Evolutionary conservation across 2,797 vertebrate species (phyloP).

Genomic region (Hemibagrus guttatus): DNA sequence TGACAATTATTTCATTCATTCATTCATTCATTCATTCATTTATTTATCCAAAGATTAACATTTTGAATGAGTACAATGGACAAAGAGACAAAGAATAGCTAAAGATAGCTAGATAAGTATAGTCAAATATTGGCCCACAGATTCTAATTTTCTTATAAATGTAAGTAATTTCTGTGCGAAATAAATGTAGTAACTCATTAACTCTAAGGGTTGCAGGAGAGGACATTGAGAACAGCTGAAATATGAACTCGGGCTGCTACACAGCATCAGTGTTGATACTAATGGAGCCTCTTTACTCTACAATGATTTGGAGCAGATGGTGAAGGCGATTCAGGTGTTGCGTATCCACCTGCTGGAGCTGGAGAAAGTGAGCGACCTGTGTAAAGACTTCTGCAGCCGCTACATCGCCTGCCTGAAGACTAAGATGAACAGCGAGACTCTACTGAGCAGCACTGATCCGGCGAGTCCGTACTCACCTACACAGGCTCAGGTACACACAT

Average conservation of each 20-base stretch:
- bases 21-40: background rate
- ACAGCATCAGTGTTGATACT: background rate
- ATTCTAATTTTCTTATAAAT: too few species aligned
- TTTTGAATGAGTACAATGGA: background rate
- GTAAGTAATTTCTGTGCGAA: too few species aligned
- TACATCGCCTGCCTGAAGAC: conserved; percentile 87
- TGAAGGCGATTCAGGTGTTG: conserved; percentile 87
- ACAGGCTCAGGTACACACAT: conserved; percentile 32
- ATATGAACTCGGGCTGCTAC: background rate
- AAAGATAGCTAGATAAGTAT: background rate
- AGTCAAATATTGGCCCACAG: background rate
- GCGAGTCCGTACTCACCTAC: conserved; percentile 64
- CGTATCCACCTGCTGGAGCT: conserved; percentile 86
- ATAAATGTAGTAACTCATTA: too few species aligned
- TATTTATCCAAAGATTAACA: background rate
- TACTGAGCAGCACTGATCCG: conserved; percentile 79
- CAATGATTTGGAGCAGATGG: conserved; percentile 70
- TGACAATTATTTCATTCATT: background rate
- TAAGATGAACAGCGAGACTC: conserved; percentile 87
- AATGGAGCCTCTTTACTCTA: background rate
- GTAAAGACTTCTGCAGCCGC: conserved; percentile 87
- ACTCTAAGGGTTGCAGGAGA: background rate
- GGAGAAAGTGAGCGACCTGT: conserved; percentile 86
- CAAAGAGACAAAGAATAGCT: background rate
- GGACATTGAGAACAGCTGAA: conserved; percentile 8